Conservation (phyloP, 2,113 vertebrate species). For the Labeo rohita region DNA sequence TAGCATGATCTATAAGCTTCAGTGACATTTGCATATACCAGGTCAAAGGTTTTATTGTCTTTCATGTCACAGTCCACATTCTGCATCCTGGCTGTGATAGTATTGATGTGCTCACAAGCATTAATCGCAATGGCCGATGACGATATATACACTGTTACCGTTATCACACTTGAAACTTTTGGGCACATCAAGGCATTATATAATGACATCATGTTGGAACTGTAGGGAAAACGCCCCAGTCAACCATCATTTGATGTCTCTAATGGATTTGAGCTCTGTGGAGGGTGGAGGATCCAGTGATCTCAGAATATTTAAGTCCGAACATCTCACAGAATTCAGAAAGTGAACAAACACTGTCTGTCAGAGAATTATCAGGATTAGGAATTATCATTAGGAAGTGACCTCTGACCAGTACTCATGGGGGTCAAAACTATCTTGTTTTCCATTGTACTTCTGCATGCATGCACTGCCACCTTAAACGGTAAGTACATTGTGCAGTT, state of each 20-base stretch:
- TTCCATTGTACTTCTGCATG: background rate
- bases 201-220: background rate
- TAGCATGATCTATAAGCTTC: too few species aligned
- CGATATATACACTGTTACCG: too few species aligned
- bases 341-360: background rate
- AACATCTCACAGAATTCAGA: background rate
- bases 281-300: background rate
- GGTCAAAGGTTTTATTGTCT: too few species aligned
- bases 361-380: background rate
- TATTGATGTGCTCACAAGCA: too few species aligned
- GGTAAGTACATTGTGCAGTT: background rate
- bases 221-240: background rate
- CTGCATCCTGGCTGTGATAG: too few species aligned
- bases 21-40: too few species aligned
- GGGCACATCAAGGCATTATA: background rate
- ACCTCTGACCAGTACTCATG: background rate
- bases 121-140: too few species aligned
- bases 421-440: background rate
- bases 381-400: background rate
- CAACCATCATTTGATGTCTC: background rate
- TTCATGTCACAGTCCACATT: too few species aligned
- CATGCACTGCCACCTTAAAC: background rate
- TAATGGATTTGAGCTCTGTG: background rate
- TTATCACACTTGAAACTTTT: background rate
- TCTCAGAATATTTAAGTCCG: background rate